Base-by-base conservation (phyloP, 2,113 vertebrate species). In the Perccottus glenii region DNA sequence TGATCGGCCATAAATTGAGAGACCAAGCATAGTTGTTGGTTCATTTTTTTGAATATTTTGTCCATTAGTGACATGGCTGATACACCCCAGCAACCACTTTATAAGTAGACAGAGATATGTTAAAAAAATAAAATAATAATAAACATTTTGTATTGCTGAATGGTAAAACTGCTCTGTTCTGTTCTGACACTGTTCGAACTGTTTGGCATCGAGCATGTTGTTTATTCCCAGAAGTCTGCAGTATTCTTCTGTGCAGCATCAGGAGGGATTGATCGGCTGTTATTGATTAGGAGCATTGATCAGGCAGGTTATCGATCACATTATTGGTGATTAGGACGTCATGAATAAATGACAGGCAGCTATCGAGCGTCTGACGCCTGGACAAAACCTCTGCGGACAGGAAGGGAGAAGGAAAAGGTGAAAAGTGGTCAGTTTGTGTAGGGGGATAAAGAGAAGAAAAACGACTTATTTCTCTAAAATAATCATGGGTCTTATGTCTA, bases 291-390 rank as follows among this genome's bases (percentile, higher is more conserved):
- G 32, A 42, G 15, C 14, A 88, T 87, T 11, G 87, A 91, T 80
- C 44, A n/a, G 68, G 73, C 48, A 68, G 56, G 5, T 0, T 59
- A 91, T 89, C 70, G 89, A 91, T 84, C 67, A 48, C 40, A 55
- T 65, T 85, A 87, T 87, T 81, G 85, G 78, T 84, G 86, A 88
- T 88, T 86, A 81, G 86, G 35, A 77, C 40, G 56, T 82, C 73
- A 79, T 87, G 78, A 87, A 86, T 87, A 83, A 87, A 80, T 81
- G 85, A 84, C 85, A 82, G 80, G 42, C 53, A 9, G 19, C 27
- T 82, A 88, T 87, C 45, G 86, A 88, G 38, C 15, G 5, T 43
- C 64, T 76, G 56, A 71, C 33, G 15, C 11, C 45, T 64, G 47
- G 70, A 82, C 53, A 64, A 80, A 87, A 70, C 64, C 62, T 76